Conservation (phyloP, 2,113 vertebrate genomes). For the Heteronetta atricapilla region DNA sequence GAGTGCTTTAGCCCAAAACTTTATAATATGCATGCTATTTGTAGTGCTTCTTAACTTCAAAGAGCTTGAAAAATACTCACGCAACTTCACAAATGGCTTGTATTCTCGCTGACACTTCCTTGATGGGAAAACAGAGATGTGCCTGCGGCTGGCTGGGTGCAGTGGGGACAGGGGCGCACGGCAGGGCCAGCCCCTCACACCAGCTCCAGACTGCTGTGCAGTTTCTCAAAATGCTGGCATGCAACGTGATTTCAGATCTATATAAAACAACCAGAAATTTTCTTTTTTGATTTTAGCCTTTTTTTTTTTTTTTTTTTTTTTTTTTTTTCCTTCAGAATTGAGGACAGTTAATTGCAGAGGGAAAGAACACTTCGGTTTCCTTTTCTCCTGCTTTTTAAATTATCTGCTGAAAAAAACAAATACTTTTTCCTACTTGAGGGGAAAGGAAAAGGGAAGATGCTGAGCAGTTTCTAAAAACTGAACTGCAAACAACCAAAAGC, state of each 20-base stretch:
- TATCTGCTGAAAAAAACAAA: accelerated
- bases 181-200: neutral
- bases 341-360: accelerated
- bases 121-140: neutral
- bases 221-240: neutral
- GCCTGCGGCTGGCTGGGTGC: neutral
- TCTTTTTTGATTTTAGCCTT: neutral
- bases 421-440: neutral
- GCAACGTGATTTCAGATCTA: neutral
- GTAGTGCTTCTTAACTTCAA: slow-evolving; percentile 51
- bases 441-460: neutral
- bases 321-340: neutral
- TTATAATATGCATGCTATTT: slow-evolving; percentile 9
- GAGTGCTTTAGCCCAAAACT: slow-evolving; percentile 11
- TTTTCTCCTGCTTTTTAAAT: neutral
- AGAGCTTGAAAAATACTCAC: slow-evolving; percentile 22
- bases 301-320: neutral
- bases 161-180: neutral
- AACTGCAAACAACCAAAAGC: neutral
- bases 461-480: neutral
- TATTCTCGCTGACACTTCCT: neutral
- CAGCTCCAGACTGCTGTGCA: neutral
- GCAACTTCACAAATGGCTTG: slow-evolving; percentile 31
- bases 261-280: neutral
- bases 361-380: neutral